These are phyloP conservation scores for Sinocyclocheilus anshuiensis DNA, from an alignment of 2,113 vertebrate genomes.

Conservation along the genomic window DNA sequence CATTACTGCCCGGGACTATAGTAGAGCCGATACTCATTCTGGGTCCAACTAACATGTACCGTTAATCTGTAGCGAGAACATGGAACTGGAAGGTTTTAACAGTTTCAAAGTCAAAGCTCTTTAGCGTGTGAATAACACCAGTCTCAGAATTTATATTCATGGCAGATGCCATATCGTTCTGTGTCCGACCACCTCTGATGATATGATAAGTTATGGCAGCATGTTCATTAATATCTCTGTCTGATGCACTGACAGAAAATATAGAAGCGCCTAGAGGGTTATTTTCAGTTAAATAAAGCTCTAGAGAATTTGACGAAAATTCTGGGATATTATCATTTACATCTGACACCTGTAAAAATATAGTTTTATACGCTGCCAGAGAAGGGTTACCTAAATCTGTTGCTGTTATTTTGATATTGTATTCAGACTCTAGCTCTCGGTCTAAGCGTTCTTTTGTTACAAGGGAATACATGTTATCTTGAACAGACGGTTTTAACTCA, in stretches of 20 bases:
- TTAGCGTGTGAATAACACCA: conserved; percentile 53
- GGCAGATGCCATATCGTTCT: conserved; percentile 37
- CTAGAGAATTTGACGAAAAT: conserved; percentile 48
- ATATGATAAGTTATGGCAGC: conserved; percentile 55
- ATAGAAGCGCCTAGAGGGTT: conserved; percentile 56
- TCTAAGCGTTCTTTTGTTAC: conserved; percentile 61
- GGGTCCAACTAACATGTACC: too few species aligned
- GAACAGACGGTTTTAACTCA: conserved; percentile 66
- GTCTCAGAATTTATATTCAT: conserved; percentile 58
- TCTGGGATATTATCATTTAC: conserved; percentile 64
- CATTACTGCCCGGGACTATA: conserved; percentile 53
- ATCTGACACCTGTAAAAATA: conserved; percentile 58
- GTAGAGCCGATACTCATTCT: conserved; percentile 47
- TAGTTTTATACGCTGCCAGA: conserved; percentile 44
- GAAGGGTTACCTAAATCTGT: conserved; percentile 54
- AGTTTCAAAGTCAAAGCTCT: conserved; percentile 61
- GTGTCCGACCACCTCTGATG: conserved; percentile 11
- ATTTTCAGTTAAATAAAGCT: conserved; percentile 59
- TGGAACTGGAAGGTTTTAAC: conserved; percentile 57
- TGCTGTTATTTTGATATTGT: conserved; percentile 56
- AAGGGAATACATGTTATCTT: conserved; percentile 69
- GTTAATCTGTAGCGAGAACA: conserved; percentile 52
- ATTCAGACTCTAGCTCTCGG: conserved; percentile 48
- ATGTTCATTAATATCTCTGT: conserved; percentile 59
- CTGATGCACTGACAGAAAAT: conserved; percentile 56